Percentiles rank a stretch among this genome's conserved stretches.
Conservation (phyloP, 2,113 vertebrate genomes). For the Castor canadensis region DNA sequence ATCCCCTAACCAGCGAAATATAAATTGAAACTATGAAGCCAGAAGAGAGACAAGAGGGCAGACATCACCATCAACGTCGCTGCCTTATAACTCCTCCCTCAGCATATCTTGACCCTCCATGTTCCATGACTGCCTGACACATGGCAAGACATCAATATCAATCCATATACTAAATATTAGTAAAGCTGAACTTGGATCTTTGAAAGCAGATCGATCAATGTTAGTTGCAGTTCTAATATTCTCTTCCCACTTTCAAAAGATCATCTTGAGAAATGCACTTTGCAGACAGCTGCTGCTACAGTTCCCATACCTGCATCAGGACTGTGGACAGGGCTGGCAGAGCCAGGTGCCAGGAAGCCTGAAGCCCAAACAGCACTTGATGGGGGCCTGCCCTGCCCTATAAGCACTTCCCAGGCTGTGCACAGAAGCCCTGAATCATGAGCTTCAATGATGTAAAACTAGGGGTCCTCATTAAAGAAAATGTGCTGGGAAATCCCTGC, state of each 20-base stretch:
- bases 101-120: fast-evolving
- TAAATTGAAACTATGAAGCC: not conserved
- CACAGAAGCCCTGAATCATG: not conserved
- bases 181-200: not conserved
- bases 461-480: conserved; percentile 9
- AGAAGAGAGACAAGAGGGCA: not conserved
- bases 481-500: not conserved
- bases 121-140: not conserved
- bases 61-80: no score
- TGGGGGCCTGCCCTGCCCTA: not conserved
- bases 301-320: not conserved
- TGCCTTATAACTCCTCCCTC: not conserved
- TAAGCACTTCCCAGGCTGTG: not conserved
- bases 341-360: fast-evolving
- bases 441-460: conserved; percentile 1
- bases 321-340: not conserved
- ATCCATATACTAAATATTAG: not conserved
- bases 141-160: not conserved
- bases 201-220: not conserved
- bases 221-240: not conserved
- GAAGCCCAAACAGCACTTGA: no score
- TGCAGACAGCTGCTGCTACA: not conserved
- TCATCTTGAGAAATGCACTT: not conserved
- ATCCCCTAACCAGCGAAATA: not conserved
- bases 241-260: not conserved